These are phyloP conservation scores for Podarcis siculus DNA, from an alignment of 2,797 vertebrate genomes.

Conservation along the genomic window DNA sequence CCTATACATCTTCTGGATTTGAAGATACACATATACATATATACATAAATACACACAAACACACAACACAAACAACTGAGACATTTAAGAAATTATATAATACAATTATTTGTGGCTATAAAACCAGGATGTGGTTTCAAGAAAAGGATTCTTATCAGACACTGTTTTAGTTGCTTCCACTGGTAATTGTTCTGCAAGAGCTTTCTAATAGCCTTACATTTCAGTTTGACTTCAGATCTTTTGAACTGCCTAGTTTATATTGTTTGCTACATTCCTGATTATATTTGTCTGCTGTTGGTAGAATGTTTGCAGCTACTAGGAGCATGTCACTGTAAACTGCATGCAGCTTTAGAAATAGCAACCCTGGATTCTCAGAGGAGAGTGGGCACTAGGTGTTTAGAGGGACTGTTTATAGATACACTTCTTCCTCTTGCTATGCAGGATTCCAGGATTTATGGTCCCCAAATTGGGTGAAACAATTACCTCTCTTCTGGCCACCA, in stretches of 20 bases:
- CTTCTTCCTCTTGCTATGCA: not conserved
- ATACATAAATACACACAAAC: not conserved
- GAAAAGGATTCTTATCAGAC: not conserved
- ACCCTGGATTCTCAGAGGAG: not conserved
- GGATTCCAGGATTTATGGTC: not conserved
- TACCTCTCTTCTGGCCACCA: not conserved
- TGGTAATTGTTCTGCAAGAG: not conserved
- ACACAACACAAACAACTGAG: not conserved
- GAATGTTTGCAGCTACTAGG: not conserved
- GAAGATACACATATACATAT: not conserved
- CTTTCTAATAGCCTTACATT: slow-evolving; percentile 3
- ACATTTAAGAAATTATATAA: slow-evolving; percentile 6
- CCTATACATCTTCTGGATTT: not conserved
- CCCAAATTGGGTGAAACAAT: not conserved
- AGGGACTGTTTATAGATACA: not conserved
- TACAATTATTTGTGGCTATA: not conserved
- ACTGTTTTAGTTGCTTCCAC: not conserved
- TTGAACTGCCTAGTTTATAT: not conserved
- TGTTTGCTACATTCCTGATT: not conserved
- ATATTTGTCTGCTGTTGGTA: not conserved
- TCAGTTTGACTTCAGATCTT: not conserved
- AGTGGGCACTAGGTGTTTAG: not conserved
- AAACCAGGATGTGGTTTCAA: not conserved
- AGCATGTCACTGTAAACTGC: not conserved
- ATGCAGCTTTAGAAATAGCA: not conserved